Evolutionary conservation across 2,888 invertebrate genomes (phyloP).

Genomic region (Pollenia angustigena): DNA sequence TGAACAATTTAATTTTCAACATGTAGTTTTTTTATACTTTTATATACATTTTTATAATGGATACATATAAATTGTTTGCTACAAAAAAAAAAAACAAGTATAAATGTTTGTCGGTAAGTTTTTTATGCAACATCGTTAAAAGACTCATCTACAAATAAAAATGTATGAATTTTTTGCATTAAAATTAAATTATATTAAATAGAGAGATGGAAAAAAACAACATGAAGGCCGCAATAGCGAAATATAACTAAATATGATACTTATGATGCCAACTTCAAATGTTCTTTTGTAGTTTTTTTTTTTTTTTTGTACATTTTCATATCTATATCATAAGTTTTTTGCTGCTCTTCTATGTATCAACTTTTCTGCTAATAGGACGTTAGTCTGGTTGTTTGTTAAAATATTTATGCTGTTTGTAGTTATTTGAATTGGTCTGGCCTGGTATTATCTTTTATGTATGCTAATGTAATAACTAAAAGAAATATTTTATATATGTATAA

Average conservation of each 20-base stretch:
- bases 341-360: neutral
- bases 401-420: conserved; percentile 61
- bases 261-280: conserved; percentile 59
- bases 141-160: neutral
- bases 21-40: conserved; percentile 17
- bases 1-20: conserved; percentile 59
- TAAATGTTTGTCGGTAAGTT: conserved; percentile 16
- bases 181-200: conserved; percentile 75
- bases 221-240: conserved; percentile 57
- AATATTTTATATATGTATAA: neutral
- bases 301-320: conserved; percentile 25
- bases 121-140: conserved; percentile 28
- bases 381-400: conserved; percentile 47
- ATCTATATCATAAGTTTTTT: conserved; percentile 12
- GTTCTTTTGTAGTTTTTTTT: conserved; percentile 47
- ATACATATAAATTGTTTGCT: conserved; percentile 19
- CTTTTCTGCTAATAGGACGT: conserved; percentile 48
- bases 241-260: conserved; percentile 50
- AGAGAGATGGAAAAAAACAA: conserved; percentile 5
- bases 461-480: conserved; percentile 61
- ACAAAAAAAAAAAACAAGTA: conserved; percentile 11
- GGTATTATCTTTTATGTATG: conserved; percentile 64
- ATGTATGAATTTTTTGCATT: conserved; percentile 67
- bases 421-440: conserved; percentile 67
- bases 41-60: conserved; percentile 40